Percentiles rank a stretch among this genome's conserved stretches.
Conservation (phyloP, 53 echinoderm and acorn worm species). For the Luidia sarsii region DNA sequence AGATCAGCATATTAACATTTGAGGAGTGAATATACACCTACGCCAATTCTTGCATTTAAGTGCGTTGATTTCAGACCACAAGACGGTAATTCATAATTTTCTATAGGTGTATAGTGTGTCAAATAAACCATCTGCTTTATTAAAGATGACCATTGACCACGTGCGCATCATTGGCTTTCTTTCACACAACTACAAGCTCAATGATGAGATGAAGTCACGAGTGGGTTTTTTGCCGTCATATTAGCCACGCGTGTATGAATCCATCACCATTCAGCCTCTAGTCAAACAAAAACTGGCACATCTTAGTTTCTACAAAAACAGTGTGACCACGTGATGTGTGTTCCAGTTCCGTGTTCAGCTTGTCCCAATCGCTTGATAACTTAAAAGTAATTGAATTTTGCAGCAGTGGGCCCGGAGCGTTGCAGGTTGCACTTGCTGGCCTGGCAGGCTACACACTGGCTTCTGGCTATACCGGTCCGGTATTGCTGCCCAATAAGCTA, state of each 20-base stretch:
- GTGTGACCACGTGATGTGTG: conserved; percentile 20
- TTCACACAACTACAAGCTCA: neutral
- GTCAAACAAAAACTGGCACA: conserved; percentile 22
- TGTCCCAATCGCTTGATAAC: conserved; percentile 42
- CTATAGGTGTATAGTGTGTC: too few relatives aligned
- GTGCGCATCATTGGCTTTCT: neutral
- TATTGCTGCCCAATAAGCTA: neutral
- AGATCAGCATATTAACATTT: too few relatives aligned
- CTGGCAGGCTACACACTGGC: neutral
- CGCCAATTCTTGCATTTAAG: too few relatives aligned
- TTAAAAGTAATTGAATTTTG: conserved; percentile 39
- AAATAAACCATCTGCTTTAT: too few relatives aligned
- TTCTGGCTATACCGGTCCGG: conserved; percentile 8
- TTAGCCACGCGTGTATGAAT: neutral
- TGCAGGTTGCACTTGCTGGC: neutral
- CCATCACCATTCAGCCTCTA: neutral
- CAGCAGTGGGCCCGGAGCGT: conserved; percentile 34
- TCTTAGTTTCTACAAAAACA: conserved; percentile 27
- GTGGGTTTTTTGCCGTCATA: neutral
- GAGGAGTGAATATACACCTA: too few relatives aligned
- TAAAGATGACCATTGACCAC: neutral
- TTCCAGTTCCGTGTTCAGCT: conserved; percentile 8
- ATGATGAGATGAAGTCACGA: neutral
- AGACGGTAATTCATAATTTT: too few relatives aligned
- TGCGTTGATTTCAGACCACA: too few relatives aligned